A percentile compares a stretch with the other conserved stretches of the same genome.
Conservation (phyloP, 2,888 invertebrate species). For the Cryptocephalus moraei region DNA sequence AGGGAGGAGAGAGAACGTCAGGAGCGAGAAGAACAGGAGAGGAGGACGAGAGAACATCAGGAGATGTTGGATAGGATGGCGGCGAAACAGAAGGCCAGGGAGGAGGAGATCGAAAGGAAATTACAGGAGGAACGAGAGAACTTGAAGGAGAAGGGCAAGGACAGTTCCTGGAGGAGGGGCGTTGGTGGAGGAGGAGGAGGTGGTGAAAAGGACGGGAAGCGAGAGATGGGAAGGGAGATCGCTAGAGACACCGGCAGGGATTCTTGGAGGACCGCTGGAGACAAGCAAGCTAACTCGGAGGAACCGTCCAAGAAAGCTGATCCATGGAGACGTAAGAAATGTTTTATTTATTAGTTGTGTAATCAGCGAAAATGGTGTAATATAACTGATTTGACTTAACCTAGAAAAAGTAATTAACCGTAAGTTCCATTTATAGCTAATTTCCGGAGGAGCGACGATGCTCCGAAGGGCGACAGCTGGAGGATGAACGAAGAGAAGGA, state of each 20-base stretch:
- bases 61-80: conserved; percentile 57
- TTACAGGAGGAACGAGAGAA: conserved; percentile 14
- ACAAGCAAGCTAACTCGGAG: conserved; percentile 6
- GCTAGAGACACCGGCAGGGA: conserved; percentile 2
- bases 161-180: conserved; percentile 16
- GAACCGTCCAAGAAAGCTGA: conserved; percentile 5
- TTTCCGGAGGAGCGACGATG: conserved; percentile 10
- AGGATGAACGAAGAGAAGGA: conserved; percentile 10
- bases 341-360: background rate
- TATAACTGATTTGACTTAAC: too few species aligned
- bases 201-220: background rate
- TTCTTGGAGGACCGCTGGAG: conserved; percentile 7
- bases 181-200: conserved; percentile 2
- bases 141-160: conserved; percentile 9
- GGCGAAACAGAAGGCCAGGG: conserved; percentile 55
- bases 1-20: conserved; percentile 48
- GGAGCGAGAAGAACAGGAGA: conserved; percentile 50
- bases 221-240: background rate
- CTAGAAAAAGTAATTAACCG: background rate
- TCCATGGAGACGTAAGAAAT: conserved; percentile 8
- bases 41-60: conserved; percentile 47
- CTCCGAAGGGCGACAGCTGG: conserved; percentile 10
- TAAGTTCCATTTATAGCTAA: conserved; percentile 5
- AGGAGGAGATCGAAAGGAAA: conserved; percentile 50
- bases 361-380: too few species aligned